Percentiles rank a stretch among this genome's conserved stretches.
phyloP scores from a whole-genome alignment of 2,797 vertebrate genomes.

The Oryzias dopingdopingensis region DNA sequence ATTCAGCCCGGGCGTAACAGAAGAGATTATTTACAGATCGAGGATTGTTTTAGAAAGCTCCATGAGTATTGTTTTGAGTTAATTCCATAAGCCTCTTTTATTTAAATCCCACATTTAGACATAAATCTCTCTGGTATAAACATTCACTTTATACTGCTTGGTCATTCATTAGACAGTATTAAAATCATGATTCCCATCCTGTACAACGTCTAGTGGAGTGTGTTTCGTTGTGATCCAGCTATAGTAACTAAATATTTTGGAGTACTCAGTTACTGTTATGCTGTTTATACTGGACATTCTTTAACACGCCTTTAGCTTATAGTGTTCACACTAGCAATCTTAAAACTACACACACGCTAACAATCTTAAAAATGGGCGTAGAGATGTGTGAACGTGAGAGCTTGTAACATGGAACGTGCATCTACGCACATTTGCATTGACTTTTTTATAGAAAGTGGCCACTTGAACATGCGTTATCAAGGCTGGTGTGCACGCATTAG shows the following conservation, averaged over 20 bases:
- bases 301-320: too few species aligned
- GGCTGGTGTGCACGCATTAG: conserved; percentile 19
- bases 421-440: too few species aligned
- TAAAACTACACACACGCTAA: too few species aligned
- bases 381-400: too few species aligned
- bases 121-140: conserved; percentile 6
- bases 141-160: conserved; percentile 24
- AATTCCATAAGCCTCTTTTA: conserved; percentile 46
- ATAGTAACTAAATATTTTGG: too few species aligned
- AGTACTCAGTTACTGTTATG: too few species aligned
- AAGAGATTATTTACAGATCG: conserved; percentile 19
- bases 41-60: conserved; percentile 24
- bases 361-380: too few species aligned
- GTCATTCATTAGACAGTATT: conserved; percentile 25
- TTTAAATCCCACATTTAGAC: conserved; percentile 37
- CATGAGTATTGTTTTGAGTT: conserved; percentile 27
- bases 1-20: conserved; percentile 4
- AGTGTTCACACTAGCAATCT: too few species aligned
- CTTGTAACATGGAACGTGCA: too few species aligned
- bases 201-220: conserved; percentile 1
- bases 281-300: too few species aligned
- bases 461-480: conserved; percentile 23
- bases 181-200: conserved; percentile 14
- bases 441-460: too few species aligned
- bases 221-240: conserved; percentile 13